Base-by-base conservation (phyloP, 2,797 vertebrate species). In the Champsocephalus gunnari region DNA sequence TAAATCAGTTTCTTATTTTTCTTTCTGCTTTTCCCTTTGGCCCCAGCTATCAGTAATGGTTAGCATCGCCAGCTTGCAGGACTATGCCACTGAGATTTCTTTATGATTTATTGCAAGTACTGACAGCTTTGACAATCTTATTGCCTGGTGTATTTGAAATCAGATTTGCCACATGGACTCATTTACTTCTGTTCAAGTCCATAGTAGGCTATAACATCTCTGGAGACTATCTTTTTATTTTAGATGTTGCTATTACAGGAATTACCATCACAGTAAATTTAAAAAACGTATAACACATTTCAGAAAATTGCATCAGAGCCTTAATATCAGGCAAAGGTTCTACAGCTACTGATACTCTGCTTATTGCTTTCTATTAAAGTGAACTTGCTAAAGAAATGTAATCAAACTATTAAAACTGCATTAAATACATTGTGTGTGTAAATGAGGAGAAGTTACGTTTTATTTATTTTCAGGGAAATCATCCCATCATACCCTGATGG, bases 241-340 rank as follows among this genome's bases (percentile, higher is more conserved):
- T 5, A 12, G 3, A 56, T 12, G 16, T 41, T 8, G 2, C 24
- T 57, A 53, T 76, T 43, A 57, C 65, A 61, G 19, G 28, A 44
- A 79, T 70, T 38, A 38, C 17, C 28, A 51, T 83, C 45, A 64
- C n/a, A 59, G 61, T 17, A 9, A 16, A 62, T 34, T 34, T 34
- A n/a, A 49, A 19, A 61, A 53, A 17, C 10, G 69, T 69, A 58
- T 50, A 61, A 17, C 48, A 64, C 8, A n/a, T 5, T 32, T 34
- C 28, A 13, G 9, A 34, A n/a, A 61, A 50, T 53, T 57, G 32
- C 49, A 44, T 66, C 66, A 63, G 57, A 61, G 60, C 55, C 7
- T 67, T 55, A 12, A 57, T n/a, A 21, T 12, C 13, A 45, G 38
- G 16, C 47, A 38, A 17, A 4, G 45, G 55, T 0, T 34, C 55